These are phyloP conservation scores for Leptarthrus brevirostris DNA, from an alignment of 2,888 invertebrate species.

Conservation along the genomic window DNA sequence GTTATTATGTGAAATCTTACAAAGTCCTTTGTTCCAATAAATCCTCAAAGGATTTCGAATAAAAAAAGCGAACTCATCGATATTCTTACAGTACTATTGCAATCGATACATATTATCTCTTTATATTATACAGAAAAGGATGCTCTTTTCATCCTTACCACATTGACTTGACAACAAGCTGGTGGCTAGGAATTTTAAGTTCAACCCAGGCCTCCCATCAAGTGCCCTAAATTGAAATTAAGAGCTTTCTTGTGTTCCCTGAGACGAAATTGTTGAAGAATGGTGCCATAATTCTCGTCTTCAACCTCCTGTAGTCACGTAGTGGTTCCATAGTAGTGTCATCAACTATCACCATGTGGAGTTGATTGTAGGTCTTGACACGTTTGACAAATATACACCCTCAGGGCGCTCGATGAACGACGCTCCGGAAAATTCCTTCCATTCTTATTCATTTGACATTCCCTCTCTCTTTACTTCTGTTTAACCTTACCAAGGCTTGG, in stretches of 20 bases:
- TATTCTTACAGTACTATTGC: neutral
- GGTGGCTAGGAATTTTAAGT: neutral
- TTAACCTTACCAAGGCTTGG: neutral
- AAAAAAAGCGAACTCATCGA: neutral
- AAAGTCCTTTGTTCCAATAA: too few relatives aligned
- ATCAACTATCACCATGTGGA: constrained; percentile 5
- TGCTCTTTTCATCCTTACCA: too few relatives aligned
- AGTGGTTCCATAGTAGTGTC: neutral
- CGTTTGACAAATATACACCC: constrained; percentile 25
- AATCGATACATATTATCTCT: too few relatives aligned
- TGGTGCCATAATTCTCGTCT: constrained; percentile 23
- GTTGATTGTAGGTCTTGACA: constrained; percentile 24
- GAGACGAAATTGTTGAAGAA: neutral
- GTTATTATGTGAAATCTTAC: too few relatives aligned
- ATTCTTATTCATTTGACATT: neutral
- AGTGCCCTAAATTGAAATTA: constrained; percentile 17
- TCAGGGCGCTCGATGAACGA: neutral
- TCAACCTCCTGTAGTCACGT: constrained; percentile 14
- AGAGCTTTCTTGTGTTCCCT: constrained; percentile 25
- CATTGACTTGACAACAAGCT: too few relatives aligned
- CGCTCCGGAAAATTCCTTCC: neutral
- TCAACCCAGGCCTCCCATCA: neutral
- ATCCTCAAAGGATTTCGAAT: too few relatives aligned
- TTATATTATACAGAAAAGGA: too few relatives aligned
- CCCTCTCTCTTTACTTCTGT: neutral